Evolutionary conservation across 2,797 vertebrate species (phyloP), one percentile per base, ranked within the genome.

Genomic region (Triplophysa bombifrons): DNA sequence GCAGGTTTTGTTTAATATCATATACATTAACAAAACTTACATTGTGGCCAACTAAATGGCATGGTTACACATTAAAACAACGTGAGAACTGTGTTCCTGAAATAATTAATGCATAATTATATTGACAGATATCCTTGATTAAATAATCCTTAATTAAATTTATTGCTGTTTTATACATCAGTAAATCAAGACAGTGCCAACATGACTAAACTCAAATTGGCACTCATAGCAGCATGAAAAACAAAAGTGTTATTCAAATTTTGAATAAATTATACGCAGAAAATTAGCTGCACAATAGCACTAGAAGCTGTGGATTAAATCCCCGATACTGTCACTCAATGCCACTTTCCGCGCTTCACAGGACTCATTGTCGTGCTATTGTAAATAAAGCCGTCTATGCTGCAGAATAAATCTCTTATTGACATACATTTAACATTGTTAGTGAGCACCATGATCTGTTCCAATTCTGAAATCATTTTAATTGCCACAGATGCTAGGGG

Each of bases 101-200:
- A 30, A 16, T 30, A 30, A 34, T 61, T 61, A 17, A 16, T 63
- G 27, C 7, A 30, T 61, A 61, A 30, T 61, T 61, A 16, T 17
- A 61, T 17, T 61, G 25, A 61, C 13, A 30, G 6, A 17, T 30
- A 61, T 30, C 25, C 27, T 61, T 61, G 25, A 61, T 61, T 61
- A 34, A 61, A 61, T 30, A 27, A 17, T 61, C 14, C 56, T 27
- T 60, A 60, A 60, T 60, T 60, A 7, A 30, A 30, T 63, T 63
- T 63, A 61, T 61, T 30, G 60, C 60, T 8, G 1, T 61, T 61
- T 61, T 5, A 61, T 61, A 61, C 60, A 61, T 61, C 27, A 61
- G 14, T 61, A 27, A 27, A 60, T 60, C 22, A 60, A 27, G 56
- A 34, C 60, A 3, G 25, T 30, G 25, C 60, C 27, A 17, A 16